Conservation (phyloP, 2,797 vertebrate species). For the Acipenser transmontanus region DNA sequence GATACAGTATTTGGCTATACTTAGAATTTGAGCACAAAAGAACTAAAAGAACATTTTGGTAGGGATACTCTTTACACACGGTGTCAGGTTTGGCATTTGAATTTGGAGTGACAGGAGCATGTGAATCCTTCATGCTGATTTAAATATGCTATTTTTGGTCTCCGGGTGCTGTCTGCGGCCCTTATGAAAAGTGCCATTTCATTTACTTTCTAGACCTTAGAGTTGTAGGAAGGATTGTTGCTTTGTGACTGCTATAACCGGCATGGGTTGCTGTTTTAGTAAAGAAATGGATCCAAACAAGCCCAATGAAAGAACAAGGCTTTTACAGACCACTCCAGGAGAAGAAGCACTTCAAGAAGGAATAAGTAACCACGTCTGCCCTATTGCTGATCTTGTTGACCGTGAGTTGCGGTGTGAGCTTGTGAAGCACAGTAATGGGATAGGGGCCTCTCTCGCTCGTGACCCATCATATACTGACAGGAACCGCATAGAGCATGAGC, state of each 20-base stretch:
- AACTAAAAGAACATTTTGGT: too few relatives aligned
- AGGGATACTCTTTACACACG: too few relatives aligned
- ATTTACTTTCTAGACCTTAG: not conserved
- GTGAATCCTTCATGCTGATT: constrained; percentile 47
- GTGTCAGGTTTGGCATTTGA: constrained; percentile 16
- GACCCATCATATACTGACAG: not conserved
- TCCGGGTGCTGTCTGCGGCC: constrained; percentile 34
- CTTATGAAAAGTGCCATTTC: not conserved
- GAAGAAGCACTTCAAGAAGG: constrained; percentile 32
- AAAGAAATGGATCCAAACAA: constrained; percentile 50
- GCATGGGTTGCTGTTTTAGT: constrained; percentile 68
- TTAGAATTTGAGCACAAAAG: too few relatives aligned
- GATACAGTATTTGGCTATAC: too few relatives aligned
- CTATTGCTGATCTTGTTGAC: constrained; percentile 26
- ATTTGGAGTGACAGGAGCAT: constrained; percentile 64
- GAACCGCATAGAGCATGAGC: not conserved
- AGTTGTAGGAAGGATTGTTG: not conserved
- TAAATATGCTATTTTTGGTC: constrained; percentile 59
- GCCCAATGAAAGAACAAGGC: constrained; percentile 47
- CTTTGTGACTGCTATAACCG: not conserved
- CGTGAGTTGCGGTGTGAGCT: constrained; percentile 4
- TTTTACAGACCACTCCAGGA: constrained; percentile 37
- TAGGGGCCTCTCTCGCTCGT: not conserved
- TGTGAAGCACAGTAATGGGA: not conserved
- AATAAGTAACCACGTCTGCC: constrained; percentile 33